Conservation (phyloP, 2,888 invertebrate genomes). For the Lysandra bellargus region DNA sequence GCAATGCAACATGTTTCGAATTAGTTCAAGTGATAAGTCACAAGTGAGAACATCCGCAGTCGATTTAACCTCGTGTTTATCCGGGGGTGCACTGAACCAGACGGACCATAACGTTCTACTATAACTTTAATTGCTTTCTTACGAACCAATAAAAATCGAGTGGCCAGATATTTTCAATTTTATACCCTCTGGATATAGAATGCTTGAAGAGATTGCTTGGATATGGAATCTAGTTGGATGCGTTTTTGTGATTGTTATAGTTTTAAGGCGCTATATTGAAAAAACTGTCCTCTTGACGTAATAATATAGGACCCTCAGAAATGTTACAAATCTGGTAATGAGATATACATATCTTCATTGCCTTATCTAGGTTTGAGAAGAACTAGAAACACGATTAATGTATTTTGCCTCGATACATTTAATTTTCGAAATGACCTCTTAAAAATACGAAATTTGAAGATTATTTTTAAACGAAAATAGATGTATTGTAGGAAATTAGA, state of each 20-base stretch:
- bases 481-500: no score
- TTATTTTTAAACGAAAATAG: no score
- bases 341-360: no score
- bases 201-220: background rate
- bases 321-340: no score
- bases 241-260: background rate
- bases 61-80: constrained; percentile 78
- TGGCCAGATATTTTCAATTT: constrained; percentile 64
- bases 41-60: constrained; percentile 77
- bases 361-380: no score
- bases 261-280: background rate
- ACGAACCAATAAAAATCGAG: constrained; percentile 72
- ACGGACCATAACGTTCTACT: constrained; percentile 69
- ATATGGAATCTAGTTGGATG: background rate
- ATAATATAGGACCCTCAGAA: no score
- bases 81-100: constrained; percentile 79
- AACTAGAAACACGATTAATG: no score
- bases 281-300: no score
- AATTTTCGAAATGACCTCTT: no score
- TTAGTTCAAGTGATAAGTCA: constrained; percentile 42
- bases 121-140: constrained; percentile 77
- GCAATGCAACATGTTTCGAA: background rate
- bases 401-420: no score
- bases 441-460: no score
- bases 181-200: constrained; percentile 50